Evolutionary conservation across 2,113 vertebrate genomes (phyloP), one percentile per base, ranked within the genome.

Genomic region (Setophaga petechia): DNA sequence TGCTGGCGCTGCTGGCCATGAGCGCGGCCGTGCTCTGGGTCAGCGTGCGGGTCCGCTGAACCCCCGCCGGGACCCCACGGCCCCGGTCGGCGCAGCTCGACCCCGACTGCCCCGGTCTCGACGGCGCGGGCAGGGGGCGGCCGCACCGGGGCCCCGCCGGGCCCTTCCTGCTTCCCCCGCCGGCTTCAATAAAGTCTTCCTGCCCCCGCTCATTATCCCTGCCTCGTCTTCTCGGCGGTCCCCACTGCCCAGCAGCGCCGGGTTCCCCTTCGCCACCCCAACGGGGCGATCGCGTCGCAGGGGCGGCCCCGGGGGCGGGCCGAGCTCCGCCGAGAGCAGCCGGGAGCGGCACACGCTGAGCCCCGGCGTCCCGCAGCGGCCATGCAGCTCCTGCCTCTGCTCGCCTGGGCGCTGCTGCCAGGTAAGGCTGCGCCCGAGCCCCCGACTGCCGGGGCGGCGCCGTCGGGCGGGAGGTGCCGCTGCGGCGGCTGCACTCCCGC

Each of bases 231-330:
- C 37, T 37, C 37, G 12, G 6, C 17, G 5, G 16, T 37, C 3
- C 12, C 24, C 17, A 0, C 1, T 0, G 5, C 8, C 25, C 3
- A 2, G 22, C 21, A 30, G 27, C 4, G 0, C 30, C 21, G 16
- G 13, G 14, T 3, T 51, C 12, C 28, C 22, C 8, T 33, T 7
- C 55, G 37, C 88, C 88, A 2, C 67, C 72, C 21, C 17, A 4
- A 11, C 2, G 28, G 30, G 57, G 51, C 7, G 57, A 9, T 13
- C 11, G 5, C 7, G 10, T 10, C 2, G 2, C 11, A 2, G 11
- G 66, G 15, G 22, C 6, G 37, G 68, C 12, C 25, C 30, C 47
- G 11, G 31, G 47, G 43, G 12, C 11, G 39, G 71, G 28, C 14
- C 10, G 47, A 28, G 21, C 15, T 22, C 15, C 19, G 6, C 16